These are phyloP conservation scores for Cantharis nigra DNA, from an alignment of 2,888 invertebrate species.

Conservation along the genomic window DNA sequence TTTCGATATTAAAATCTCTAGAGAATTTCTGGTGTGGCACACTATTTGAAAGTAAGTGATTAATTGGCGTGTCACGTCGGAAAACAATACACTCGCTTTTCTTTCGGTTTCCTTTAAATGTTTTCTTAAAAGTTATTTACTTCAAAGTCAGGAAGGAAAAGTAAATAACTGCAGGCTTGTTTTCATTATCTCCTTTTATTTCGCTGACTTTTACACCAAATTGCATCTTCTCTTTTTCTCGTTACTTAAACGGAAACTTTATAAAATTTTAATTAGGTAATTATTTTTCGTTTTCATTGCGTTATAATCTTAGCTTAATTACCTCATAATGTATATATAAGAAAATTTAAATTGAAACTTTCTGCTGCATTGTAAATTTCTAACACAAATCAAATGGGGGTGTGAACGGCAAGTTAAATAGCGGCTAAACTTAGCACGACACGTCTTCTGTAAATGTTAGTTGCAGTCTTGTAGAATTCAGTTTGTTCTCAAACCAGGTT, in stretches of 20 bases:
- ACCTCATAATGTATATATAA: conserved; percentile 13
- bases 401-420: conserved; percentile 13
- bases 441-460: conserved; percentile 17
- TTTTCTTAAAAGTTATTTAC: conserved; percentile 33
- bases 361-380: conserved; percentile 1
- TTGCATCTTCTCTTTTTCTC: conserved; percentile 15
- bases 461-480: conserved; percentile 11
- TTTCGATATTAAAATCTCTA: conserved; percentile 38
- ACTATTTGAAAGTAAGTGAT: conserved; percentile 37
- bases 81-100: conserved; percentile 40
- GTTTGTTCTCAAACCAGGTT: conserved; percentile 5
- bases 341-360: conserved; percentile 6
- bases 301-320: conserved; percentile 21
- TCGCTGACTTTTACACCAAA: conserved; percentile 10
- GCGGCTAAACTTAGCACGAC: conserved; percentile 8
- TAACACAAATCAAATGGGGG: conserved; percentile 8
- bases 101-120: conserved; percentile 35
- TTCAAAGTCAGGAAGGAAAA: conserved; percentile 29
- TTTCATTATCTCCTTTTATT: conserved; percentile 22
- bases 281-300: conserved; percentile 25
- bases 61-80: conserved; percentile 40
- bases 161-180: conserved; percentile 28
- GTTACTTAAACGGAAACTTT: conserved; percentile 15
- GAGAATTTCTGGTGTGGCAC: conserved; percentile 20
- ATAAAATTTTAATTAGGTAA: conserved; percentile 26